A percentile compares a stretch with the other conserved stretches of the same genome.
These are phyloP conservation scores for Synanthedon tipuliformis DNA, from an alignment of 2,888 invertebrate species.

Conservation along the genomic window DNA sequence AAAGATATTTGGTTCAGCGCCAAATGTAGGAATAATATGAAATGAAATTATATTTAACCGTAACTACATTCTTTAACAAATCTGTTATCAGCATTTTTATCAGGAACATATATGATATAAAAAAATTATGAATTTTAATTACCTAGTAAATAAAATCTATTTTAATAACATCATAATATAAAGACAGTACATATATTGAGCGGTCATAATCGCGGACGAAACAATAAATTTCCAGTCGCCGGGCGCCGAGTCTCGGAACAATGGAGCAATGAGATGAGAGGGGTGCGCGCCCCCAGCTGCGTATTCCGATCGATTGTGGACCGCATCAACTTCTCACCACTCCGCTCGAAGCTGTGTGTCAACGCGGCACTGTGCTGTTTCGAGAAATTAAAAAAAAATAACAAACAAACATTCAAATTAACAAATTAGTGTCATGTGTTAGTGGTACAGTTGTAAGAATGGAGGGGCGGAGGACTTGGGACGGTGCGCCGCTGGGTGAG, in stretches of 20 bases:
- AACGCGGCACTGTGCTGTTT: conserved; percentile 31
- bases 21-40: too few species aligned
- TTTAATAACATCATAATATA: background rate
- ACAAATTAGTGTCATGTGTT: conserved; percentile 34
- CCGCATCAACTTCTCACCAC: conserved; percentile 38
- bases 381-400: conserved; percentile 11
- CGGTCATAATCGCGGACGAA: conserved; percentile 20
- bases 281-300: conserved; percentile 70
- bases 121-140: too few species aligned
- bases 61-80: too few species aligned
- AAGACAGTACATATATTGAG: background rate
- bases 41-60: too few species aligned
- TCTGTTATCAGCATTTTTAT: too few species aligned
- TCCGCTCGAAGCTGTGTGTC: conserved; percentile 47
- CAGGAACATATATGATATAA: too few species aligned
- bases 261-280: conserved; percentile 51
- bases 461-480: conserved; percentile 65
- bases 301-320: conserved; percentile 62
- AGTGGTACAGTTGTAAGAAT: conserved; percentile 33
- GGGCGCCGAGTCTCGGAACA: conserved; percentile 37
- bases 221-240: conserved; percentile 49
- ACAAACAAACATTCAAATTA: background rate
- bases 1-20: too few species aligned
- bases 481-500: conserved; percentile 58
- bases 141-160: too few species aligned